phyloP scores from a whole-genome alignment of 2,113 vertebrate species.

The Podarcis muralis region DNA sequence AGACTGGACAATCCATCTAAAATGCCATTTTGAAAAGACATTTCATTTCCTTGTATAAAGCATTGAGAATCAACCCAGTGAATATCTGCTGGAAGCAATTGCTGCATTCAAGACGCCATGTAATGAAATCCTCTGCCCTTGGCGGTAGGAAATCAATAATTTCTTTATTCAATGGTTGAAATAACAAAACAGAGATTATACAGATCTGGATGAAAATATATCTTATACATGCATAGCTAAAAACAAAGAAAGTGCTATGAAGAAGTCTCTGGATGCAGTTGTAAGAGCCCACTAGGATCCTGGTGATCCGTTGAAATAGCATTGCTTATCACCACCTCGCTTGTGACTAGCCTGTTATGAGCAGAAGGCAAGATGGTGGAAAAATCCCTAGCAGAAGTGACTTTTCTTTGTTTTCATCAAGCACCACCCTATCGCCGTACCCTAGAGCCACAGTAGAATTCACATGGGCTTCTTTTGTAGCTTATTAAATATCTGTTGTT shows the following conservation, averaged over 20 bases:
- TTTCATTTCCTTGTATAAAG: constrained; percentile 40
- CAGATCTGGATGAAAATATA: constrained; percentile 32
- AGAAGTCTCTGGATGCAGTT: not conserved
- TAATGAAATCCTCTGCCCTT: constrained; percentile 28
- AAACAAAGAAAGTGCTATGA: constrained; percentile 34
- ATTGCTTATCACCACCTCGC: not conserved
- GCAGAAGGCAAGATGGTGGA: not conserved
- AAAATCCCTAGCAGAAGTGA: not conserved
- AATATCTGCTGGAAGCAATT: constrained; percentile 37
- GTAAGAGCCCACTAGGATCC: not conserved
- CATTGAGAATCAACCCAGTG: not conserved
- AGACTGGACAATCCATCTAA: constrained; percentile 43
- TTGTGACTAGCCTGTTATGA: not conserved
- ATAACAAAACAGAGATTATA: constrained; percentile 16
- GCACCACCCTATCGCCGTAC: not conserved
- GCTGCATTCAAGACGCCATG: constrained; percentile 8
- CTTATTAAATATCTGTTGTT: not conserved
- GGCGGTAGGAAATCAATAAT: constrained; percentile 39
- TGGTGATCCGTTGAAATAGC: not conserved
- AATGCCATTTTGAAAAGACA: constrained; percentile 45
- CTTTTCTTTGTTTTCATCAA: not conserved
- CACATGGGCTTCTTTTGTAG: not conserved
- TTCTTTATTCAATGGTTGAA: constrained; percentile 42
- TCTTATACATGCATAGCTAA: not conserved
- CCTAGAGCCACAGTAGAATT: not conserved